Evolutionary conservation across 2,888 invertebrate genomes (phyloP), one percentile per base, ranked within the genome.

Genomic region (Erebia palarica): DNA sequence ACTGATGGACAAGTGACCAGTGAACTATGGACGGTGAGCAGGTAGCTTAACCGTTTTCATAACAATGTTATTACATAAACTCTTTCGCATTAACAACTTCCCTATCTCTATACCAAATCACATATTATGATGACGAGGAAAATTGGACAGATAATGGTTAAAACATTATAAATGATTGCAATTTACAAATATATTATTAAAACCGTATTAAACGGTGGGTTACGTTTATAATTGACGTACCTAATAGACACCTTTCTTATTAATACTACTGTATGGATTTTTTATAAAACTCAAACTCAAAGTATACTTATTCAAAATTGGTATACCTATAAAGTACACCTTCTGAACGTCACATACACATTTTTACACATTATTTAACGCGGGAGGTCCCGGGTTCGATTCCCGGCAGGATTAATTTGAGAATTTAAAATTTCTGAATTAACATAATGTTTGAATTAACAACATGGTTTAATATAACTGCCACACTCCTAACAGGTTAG

Each of bases 31-130:
- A 18, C 44, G 18, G 44, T 61, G 61, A 44, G 61, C 27, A 16
- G 51, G n/a, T 9, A 51, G n/a, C 64, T 49, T 27, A n/a, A 51
- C 49, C 27, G 51, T 64, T 27, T 64, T 64, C 49, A 51, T 64
- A 64, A 61, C 61, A 10, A 44, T 21, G 2, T 36, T 51, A 51
- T 64, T 64, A 51, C 64, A 64, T 64, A 64, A 64, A 64, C 27
- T 64, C 27, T 21, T 59, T 59, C n/a, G 42, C 27, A 27, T 59
- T 36, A 59, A 59, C 44, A 61, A 51, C 51, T 64, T 64, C 64
- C 64, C 36, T 51, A 64, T 64, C 64, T 49, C 51, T n/a, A n/a
- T n/a, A 21, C 49, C 18, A 36, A 36, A 64, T 51, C 64, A 18
- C 44, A 60, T 61, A 51, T n/a, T 27, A 64, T 51, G 27, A 64